Percentiles rank a stretch among this genome's conserved stretches.
Conservation (phyloP, 2,888 invertebrate species). For the Tetramorium bicarinatum region DNA sequence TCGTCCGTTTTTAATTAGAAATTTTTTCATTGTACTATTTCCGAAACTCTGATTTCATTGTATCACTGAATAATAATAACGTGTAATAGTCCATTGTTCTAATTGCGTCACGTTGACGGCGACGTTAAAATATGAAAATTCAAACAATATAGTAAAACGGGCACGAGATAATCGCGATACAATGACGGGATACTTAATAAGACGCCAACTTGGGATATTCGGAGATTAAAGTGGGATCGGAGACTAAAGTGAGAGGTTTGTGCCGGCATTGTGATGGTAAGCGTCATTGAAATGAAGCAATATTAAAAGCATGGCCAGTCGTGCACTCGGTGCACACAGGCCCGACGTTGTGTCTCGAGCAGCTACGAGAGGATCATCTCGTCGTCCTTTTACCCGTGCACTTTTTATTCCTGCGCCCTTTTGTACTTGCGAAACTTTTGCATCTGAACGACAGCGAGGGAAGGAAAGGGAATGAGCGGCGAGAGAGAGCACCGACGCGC, state of each 20-base stretch:
- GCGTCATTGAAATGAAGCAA: constrained; percentile 24
- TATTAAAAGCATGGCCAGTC: constrained; percentile 53
- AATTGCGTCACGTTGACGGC: not conserved
- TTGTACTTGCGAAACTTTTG: constrained; percentile 81
- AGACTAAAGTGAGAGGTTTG: constrained; percentile 38
- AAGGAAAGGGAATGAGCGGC: constrained; percentile 29
- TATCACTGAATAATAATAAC: not conserved
- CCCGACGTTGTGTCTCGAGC: constrained; percentile 55
- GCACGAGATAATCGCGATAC: constrained; percentile 24
- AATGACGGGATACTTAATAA: constrained; percentile 36
- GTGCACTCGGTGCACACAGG: constrained; percentile 29
- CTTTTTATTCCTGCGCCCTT: constrained; percentile 73
- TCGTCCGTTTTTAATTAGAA: too few species aligned
- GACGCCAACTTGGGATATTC: constrained; percentile 37
- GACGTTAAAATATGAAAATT: constrained; percentile 2
- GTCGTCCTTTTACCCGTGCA: constrained; percentile 65
- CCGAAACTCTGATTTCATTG: not conserved
- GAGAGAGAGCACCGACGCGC: not conserved
- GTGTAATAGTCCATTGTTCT: not conserved
- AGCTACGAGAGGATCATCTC: constrained; percentile 72
- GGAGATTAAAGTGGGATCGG: constrained; percentile 26
- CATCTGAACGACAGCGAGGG: constrained; percentile 69
- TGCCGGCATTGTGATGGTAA: constrained; percentile 56
- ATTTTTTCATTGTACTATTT: not conserved
- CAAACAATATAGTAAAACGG: constrained; percentile 3